Evolutionary conservation across 1,140 invertebrate species (phyloP).

Genomic region (Meteorus sp.): DNA sequence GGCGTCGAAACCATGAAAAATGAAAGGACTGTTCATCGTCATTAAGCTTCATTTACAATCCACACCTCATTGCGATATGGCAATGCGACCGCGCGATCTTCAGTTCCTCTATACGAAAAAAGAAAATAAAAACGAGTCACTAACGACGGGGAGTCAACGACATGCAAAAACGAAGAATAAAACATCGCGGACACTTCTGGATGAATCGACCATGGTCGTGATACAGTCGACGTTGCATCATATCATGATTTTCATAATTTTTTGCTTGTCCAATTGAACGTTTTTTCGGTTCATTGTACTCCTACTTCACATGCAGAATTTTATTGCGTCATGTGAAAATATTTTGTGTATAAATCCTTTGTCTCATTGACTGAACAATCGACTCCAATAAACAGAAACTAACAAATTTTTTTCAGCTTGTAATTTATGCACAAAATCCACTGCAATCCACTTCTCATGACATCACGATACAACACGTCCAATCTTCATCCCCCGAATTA

Average conservation of each 20-base stretch:
- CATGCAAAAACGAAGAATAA: conserved; percentile 25
- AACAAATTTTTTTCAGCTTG: too few relatives aligned
- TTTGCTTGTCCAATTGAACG: conserved; percentile 1
- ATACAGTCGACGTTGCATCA: background rate
- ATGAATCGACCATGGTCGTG: background rate
- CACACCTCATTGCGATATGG: conserved; percentile 53
- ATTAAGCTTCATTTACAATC: conserved; percentile 58
- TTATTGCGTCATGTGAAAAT: too few relatives aligned
- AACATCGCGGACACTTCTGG: background rate
- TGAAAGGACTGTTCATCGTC: conserved; percentile 38
- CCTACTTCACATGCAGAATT: background rate
- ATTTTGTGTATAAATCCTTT: too few relatives aligned
- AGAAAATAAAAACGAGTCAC: conserved; percentile 37
- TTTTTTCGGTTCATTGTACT: background rate
- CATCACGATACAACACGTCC: too few relatives aligned
- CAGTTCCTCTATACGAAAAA: conserved; percentile 34
- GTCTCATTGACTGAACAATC: too few relatives aligned
- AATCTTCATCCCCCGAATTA: too few relatives aligned
- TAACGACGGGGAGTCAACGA: conserved; percentile 49
- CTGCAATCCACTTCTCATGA: too few relatives aligned
- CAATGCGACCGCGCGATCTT: conserved; percentile 8
- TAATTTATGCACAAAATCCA: too few relatives aligned
- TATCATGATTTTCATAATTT: conserved; percentile 1
- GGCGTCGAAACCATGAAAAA: conserved; percentile 37
- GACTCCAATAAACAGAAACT: too few relatives aligned